phyloP scores from a whole-genome alignment of 2,888 invertebrate genomes.

The Philereme vetulata region DNA sequence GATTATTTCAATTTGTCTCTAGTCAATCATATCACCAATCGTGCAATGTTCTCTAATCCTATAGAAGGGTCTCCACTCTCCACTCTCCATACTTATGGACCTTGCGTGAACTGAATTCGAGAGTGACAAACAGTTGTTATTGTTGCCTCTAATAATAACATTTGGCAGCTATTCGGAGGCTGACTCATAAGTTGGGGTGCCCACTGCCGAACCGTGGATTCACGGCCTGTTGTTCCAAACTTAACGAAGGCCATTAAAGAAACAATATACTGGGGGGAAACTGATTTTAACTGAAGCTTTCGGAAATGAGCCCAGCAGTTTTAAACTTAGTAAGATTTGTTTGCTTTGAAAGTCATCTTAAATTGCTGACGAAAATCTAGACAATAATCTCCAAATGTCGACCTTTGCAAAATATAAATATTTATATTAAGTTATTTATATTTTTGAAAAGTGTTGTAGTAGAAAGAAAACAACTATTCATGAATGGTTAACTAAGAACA shows the following conservation, averaged over 20 bases:
- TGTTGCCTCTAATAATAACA: constrained; percentile 38
- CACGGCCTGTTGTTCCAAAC: constrained; percentile 21
- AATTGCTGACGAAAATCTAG: neutral
- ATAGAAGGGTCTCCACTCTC: constrained; percentile 14
- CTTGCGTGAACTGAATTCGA: constrained; percentile 27
- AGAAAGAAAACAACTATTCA: constrained; percentile 22
- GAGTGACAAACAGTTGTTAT: constrained; percentile 33
- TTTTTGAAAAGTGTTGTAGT: constrained; percentile 9
- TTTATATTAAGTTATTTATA: neutral
- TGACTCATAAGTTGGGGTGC: constrained; percentile 42
- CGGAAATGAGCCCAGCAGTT: neutral
- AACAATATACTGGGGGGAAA: constrained; percentile 17
- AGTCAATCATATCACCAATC: constrained; percentile 18
- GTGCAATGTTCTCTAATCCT: constrained; percentile 29
- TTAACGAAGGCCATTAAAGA: constrained; percentile 24
- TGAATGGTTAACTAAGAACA: constrained; percentile 20
- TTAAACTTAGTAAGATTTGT: neutral
- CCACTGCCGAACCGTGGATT: constrained; percentile 15
- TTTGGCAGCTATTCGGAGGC: constrained; percentile 40
- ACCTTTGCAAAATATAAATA: no score
- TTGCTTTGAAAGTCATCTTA: neutral
- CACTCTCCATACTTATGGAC: constrained; percentile 23
- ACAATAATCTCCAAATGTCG: neutral
- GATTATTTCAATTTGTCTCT: constrained; percentile 29
- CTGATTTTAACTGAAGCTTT: constrained; percentile 16